Percentiles rank a stretch among this genome's conserved stretches.
phyloP scores from a whole-genome alignment of 2,888 invertebrate species.

The Trissolcus japonicus region DNA sequence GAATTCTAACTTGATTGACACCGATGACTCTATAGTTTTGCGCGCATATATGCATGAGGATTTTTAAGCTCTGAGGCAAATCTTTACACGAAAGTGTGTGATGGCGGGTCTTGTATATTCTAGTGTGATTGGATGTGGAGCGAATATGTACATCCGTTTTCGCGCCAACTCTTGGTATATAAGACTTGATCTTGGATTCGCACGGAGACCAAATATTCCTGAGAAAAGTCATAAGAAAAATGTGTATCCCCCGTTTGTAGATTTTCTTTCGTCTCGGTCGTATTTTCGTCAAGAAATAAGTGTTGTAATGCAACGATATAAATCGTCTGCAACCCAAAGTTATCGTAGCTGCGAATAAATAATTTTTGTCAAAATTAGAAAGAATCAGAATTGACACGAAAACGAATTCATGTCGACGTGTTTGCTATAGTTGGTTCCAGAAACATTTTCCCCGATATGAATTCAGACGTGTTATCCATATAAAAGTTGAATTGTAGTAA shows the following conservation, averaged over 20 bases:
- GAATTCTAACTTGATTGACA: slow-evolving; percentile 20
- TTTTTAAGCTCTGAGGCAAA: slow-evolving; percentile 11
- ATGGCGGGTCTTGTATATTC: slow-evolving; percentile 39
- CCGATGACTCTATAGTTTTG: slow-evolving; percentile 25
- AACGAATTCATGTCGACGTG: background rate
- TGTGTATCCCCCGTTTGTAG: slow-evolving; percentile 6
- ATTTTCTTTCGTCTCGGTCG: no score
- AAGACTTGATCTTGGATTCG: slow-evolving; percentile 47
- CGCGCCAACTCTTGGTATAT: slow-evolving; percentile 31
- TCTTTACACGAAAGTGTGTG: slow-evolving; percentile 38
- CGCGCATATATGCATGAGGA: slow-evolving; percentile 30
- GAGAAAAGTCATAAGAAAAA: slow-evolving; percentile 47
- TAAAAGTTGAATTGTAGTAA: no score
- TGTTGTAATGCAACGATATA: slow-evolving; percentile 36
- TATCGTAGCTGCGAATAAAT: slow-evolving; percentile 26
- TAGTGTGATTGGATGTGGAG: slow-evolving; percentile 39
- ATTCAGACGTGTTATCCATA: no score
- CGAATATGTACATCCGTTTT: slow-evolving; percentile 49
- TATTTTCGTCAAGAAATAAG: slow-evolving; percentile 46
- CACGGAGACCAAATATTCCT: slow-evolving; percentile 43
- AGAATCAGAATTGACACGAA: background rate
- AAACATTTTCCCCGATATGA: no score
- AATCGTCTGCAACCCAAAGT: slow-evolving; percentile 32
- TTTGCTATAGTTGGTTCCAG: no score
- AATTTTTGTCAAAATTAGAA: slow-evolving; percentile 31